Evolutionary conservation across 2,888 invertebrate species (phyloP).

Genomic region (Pheosia tremula): DNA sequence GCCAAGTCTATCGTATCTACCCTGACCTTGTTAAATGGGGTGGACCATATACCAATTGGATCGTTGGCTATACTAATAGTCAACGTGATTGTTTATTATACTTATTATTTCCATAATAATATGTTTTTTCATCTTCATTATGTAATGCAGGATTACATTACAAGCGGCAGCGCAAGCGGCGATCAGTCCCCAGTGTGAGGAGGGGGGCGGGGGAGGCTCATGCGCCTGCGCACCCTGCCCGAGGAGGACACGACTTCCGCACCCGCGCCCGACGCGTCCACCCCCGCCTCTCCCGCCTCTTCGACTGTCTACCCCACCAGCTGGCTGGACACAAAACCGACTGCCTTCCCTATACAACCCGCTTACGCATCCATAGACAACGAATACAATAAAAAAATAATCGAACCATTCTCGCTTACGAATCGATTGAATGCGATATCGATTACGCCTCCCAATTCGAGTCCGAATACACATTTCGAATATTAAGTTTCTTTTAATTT

Average conservation of each 20-base stretch:
- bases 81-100: no score
- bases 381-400: slow-evolving; percentile 22
- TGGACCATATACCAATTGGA: no score
- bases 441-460: slow-evolving; percentile 24
- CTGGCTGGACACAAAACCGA: slow-evolving; percentile 23
- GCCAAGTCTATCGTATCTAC: no score
- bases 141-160: slow-evolving; percentile 74
- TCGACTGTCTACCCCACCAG: slow-evolving; percentile 31
- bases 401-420: slow-evolving; percentile 32
- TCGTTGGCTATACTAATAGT: no score
- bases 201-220: slow-evolving; percentile 79
- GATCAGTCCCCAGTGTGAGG: slow-evolving; percentile 82
- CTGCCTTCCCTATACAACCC: slow-evolving; percentile 17
- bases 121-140: background rate
- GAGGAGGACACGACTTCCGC: slow-evolving; percentile 66
- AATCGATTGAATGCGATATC: slow-evolving; percentile 30
- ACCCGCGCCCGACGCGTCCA: slow-evolving; percentile 41
- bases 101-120: no score
- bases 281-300: slow-evolving; percentile 67
- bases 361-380: slow-evolving; percentile 13
- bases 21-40: no score
- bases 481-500: slow-evolving; percentile 21
- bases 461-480: slow-evolving; percentile 27
- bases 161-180: slow-evolving; percentile 77
- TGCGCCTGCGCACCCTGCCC: slow-evolving; percentile 75